Evolutionary conservation across 2,113 vertebrate species (phyloP).

Genomic region (Holacanthus passer): DNA sequence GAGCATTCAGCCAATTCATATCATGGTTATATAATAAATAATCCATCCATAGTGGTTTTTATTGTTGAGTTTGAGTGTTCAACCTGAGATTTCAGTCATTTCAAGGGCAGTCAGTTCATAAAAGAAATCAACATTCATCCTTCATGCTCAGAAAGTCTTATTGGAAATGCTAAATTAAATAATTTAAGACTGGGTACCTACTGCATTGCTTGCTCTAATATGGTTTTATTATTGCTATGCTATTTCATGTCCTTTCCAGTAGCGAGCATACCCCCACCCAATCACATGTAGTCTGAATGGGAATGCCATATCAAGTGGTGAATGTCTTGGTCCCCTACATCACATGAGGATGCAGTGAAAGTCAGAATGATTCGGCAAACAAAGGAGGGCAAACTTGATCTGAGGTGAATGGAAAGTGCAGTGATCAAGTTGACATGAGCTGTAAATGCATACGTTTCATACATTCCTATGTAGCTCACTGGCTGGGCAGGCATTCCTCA

Average conservation of each 20-base stretch:
- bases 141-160: conserved; percentile 52
- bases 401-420: conserved; percentile 78
- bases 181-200: conserved; percentile 61
- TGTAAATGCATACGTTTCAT: conserved; percentile 69
- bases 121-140: conserved; percentile 61
- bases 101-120: conserved; percentile 46
- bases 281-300: conserved; percentile 57
- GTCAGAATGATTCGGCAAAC: conserved; percentile 57
- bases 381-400: conserved; percentile 69
- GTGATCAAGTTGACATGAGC: conserved; percentile 73
- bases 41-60: conserved; percentile 68
- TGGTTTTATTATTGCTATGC: conserved; percentile 79
- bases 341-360: conserved; percentile 66
- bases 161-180: conserved; percentile 39
- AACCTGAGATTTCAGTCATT: conserved; percentile 73
- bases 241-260: conserved; percentile 65
- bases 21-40: conserved; percentile 65
- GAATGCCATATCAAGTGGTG: conserved; percentile 74
- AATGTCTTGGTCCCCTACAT: conserved; percentile 78
- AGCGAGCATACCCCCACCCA: conserved; percentile 64
- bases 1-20: conserved; percentile 41
- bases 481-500: conserved; percentile 54
- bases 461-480: conserved; percentile 75
- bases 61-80: conserved; percentile 47
- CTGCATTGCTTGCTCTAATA: conserved; percentile 39